A percentile compares a stretch with the other conserved stretches of the same genome.
These are phyloP conservation scores for Alligator sinensis DNA, from an alignment of 2,113 vertebrate genomes.

Conservation along the genomic window DNA sequence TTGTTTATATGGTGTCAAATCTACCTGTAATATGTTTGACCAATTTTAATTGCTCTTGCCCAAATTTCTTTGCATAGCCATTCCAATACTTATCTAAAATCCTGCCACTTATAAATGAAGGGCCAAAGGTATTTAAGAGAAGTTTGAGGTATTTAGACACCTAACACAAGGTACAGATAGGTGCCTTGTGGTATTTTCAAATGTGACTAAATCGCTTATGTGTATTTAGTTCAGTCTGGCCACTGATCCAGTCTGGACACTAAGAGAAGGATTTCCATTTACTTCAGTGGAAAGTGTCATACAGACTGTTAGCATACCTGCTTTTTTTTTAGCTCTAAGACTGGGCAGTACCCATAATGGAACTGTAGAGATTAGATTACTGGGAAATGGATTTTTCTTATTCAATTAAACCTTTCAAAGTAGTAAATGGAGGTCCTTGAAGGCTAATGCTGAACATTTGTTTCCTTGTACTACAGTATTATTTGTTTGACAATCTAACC, in stretches of 20 bases:
- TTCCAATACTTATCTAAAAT: not conserved
- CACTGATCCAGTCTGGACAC: not conserved
- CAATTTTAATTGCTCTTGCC: not conserved
- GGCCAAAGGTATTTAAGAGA: not conserved
- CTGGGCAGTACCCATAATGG: not conserved
- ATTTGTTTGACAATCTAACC: not conserved
- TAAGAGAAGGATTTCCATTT: not conserved
- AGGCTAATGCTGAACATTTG: not conserved
- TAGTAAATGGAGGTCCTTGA: not conserved
- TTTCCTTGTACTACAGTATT: not conserved
- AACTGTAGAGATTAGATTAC: not conserved
- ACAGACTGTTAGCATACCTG: not conserved
- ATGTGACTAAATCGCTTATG: not conserved
- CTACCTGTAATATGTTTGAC: not conserved
- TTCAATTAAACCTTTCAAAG: not conserved
- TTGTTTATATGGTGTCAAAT: not conserved
- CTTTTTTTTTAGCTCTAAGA: not conserved
- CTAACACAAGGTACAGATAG: not conserved
- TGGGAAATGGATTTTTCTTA: not conserved
- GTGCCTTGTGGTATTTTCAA: no score
- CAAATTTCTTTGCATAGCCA: not conserved
- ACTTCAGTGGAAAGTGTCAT: not conserved
- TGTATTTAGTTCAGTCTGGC: not conserved
- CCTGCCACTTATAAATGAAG: not conserved
- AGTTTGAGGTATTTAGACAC: rapidly evolving